Evolutionary conservation across 2,113 vertebrate genomes (phyloP).

Genomic region (Natator depressus): DNA sequence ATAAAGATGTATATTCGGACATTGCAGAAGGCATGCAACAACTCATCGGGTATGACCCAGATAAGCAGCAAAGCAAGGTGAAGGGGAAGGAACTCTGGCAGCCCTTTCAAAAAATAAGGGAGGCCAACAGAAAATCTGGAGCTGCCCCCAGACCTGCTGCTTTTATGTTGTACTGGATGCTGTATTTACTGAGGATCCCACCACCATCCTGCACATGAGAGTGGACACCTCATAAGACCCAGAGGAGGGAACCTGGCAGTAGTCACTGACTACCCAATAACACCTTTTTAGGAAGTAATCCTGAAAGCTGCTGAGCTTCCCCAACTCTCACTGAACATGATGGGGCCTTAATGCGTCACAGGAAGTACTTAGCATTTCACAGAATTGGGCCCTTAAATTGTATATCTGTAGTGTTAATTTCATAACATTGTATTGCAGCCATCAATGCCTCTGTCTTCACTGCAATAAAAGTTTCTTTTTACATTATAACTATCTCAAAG

Average conservation of each 20-base stretch:
- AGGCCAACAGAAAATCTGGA: too few species aligned
- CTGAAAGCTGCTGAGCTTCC: neutral
- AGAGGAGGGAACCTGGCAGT: too few species aligned
- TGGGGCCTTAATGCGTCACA: neutral
- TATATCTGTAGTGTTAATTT: neutral
- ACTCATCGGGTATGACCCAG: too few species aligned
- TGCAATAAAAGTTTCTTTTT: neutral
- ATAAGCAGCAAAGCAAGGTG: too few species aligned
- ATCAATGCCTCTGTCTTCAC: neutral
- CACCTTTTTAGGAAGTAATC: neutral
- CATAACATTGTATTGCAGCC: neutral
- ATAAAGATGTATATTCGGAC: too few species aligned
- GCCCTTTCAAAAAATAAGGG: too few species aligned
- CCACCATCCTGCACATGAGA: neutral
- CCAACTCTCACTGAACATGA: neutral
- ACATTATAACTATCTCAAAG: neutral
- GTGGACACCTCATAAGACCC: too few species aligned
- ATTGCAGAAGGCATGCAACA: too few species aligned
- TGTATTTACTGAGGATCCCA: neutral
- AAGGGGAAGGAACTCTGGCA: too few species aligned
- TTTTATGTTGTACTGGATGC: too few species aligned
- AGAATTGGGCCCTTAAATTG: neutral
- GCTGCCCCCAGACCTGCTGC: too few species aligned
- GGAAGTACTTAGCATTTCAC: fast-evolving
- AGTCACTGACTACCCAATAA: neutral